These are phyloP conservation scores for Atta cephalotes DNA, from an alignment of 1,140 invertebrate species.

Conservation along the genomic window DNA sequence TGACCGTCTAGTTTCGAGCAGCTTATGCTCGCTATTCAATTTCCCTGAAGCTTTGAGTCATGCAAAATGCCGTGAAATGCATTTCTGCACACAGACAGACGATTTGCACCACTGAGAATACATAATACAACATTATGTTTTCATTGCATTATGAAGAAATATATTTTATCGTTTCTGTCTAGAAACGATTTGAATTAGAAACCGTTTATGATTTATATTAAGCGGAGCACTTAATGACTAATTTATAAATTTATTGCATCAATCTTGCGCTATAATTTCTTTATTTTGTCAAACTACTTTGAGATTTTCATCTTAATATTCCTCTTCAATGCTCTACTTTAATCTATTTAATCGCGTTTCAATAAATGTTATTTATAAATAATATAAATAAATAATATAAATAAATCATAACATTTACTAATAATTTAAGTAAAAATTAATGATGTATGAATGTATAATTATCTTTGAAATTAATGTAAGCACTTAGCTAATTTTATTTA, in stretches of 20 bases:
- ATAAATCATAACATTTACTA: not conserved
- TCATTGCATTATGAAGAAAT: conserved; percentile 13
- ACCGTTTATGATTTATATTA: conserved; percentile 10
- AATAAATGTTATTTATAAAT: not conserved
- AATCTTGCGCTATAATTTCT: not conserved
- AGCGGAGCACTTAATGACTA: not conserved
- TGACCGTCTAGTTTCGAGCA: conserved; percentile 40
- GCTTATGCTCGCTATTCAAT: conserved; percentile 32
- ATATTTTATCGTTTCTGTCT: conserved; percentile 20
- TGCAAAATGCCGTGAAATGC: not conserved
- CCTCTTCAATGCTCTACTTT: not conserved
- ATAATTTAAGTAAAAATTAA: not conserved
- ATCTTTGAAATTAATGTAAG: not conserved
- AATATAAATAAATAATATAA: not conserved
- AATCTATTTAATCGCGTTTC: not conserved
- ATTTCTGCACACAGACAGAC: conserved; percentile 10
- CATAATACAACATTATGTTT: conserved; percentile 52
- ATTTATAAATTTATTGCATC: conserved; percentile 22
- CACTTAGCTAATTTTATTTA: not conserved
- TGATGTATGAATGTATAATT: not conserved
- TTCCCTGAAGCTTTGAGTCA: conserved; percentile 22
- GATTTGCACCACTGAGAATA: conserved; percentile 1
- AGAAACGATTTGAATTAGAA: conserved; percentile 25
- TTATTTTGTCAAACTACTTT: not conserved
- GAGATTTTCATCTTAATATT: not conserved